Evolutionary conservation across 2,113 vertebrate genomes (phyloP).

Genomic region (Tupaia tana): DNA sequence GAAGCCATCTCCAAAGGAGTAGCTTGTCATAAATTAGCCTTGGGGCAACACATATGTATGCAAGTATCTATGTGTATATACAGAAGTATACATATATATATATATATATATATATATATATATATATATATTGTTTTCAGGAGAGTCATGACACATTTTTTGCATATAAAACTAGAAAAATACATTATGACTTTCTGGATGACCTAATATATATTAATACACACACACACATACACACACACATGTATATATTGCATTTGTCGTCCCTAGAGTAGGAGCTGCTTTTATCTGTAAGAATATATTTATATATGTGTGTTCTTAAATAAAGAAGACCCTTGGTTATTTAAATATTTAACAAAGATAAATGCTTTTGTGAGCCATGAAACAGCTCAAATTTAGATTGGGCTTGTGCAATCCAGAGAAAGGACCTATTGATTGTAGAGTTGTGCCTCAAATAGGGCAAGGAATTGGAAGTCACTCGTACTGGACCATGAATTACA

Average conservation of each 20-base stretch:
- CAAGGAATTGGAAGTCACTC: background rate
- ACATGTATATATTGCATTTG: background rate
- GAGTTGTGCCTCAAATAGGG: background rate
- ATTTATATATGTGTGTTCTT: background rate
- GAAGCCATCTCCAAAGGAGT: background rate
- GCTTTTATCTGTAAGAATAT: too few species aligned
- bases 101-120: background rate
- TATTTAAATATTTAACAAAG: conserved; percentile 54
- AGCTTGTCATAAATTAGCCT: background rate
- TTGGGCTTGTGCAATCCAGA: conserved; percentile 35
- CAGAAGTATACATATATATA: too few species aligned
- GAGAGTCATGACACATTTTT: too few species aligned
- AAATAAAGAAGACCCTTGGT: background rate
- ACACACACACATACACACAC: too few species aligned
- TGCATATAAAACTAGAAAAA: too few species aligned
- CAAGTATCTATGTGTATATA: too few species aligned
- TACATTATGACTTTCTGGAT: too few species aligned
- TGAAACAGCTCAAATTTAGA: conserved; percentile 31
- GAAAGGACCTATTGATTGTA: background rate
- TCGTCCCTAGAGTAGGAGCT: too few species aligned
- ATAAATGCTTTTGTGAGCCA: conserved; percentile 42
- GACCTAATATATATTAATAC: too few species aligned
- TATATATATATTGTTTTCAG: too few species aligned
- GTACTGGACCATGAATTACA: fast-evolving
- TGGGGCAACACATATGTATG: background rate